Base-by-base conservation (phyloP, 2,797 vertebrate genomes). In the Arctocebus calabarensis region DNA sequence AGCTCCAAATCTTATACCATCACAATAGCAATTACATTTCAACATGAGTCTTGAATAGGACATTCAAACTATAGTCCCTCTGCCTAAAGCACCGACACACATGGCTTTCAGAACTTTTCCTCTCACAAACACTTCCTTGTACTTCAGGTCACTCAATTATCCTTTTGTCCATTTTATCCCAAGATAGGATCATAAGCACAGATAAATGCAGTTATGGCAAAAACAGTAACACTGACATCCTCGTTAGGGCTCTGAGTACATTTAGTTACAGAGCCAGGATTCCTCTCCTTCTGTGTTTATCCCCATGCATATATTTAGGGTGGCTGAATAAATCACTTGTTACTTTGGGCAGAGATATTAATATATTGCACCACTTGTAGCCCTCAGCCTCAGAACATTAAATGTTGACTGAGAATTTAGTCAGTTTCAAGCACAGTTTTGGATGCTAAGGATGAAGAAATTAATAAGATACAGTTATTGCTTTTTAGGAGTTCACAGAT, bases 351-450 rank as follows among this genome's bases (percentile, higher is more conserved):
- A 74, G 6, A 94, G 52, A 25, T 29, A 23, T 32, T 68, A 68
- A 68, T 13, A n/a, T 66, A 20, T 25, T 11, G 7, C 61, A 62
- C 40, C 27, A 82, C 61, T 27, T 93, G 61, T 83, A 84, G 43
- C 45, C 11, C 32, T 32, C 23, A 29, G 2, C 17, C 32, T 32
- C 23, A 29, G 2, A 73, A 9, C 29, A 81, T 75, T 43, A 64
- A 73, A 89, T 40, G 16, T 68, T 92, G 91, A 45, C 34, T 88
- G 61, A 88, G 40, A n/a, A 85, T 64, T 27, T 81, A 93, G 37
- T 66, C 29, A 78, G n/a, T 22, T 23, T 14, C 70, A 45, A 25
- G 48, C 14, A 12, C 3, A 45, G 3, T 62, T 89, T 64, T 57
- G 37, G 74, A 77, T 61, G 12, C 20, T 52, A 16, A 14, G 34